Base-by-base conservation (phyloP, 2,797 vertebrate genomes). In the Syndactyla subalaris region DNA sequence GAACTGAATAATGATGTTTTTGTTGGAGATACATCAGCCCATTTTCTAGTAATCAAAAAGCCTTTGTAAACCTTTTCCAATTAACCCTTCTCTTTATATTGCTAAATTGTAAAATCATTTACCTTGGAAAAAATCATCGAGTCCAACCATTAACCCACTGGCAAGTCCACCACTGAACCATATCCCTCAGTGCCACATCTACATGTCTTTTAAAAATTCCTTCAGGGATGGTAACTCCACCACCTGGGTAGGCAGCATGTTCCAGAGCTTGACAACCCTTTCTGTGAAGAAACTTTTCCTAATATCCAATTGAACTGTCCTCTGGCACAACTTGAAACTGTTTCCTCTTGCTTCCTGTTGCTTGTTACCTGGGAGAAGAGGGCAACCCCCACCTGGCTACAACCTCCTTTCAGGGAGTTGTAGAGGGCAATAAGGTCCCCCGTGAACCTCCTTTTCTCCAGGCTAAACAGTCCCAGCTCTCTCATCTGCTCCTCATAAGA, bases 51-150 rank as follows among this genome's bases (percentile, higher is more conserved):
- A 57, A 77, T 85, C 74, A 92, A 79, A 92, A 80, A 68, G 43
- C 24, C 34, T 79, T 82, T 76, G 62, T 74, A 17, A n/a, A 32
- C 79, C 15, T 82, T 91, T 92, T 80, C 61, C 71, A 93, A 29
- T 89, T 93, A 93, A 82, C 67, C 67, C 65, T 93, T 90, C 19
- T 55, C 51, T 95, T 90, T 92, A 45, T 82, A 39, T 91, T 88
- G 41, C 55, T 89, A 77, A 94, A 63, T 88, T 23, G 71, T 11
- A 54, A 24, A 66, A 30, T 77, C 13, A 48, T 61, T 73, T 61
- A 54, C 9, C 22, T 66, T 72, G 52, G 30, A 46, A 66, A 77
- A 54, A 54, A 32, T 32, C 15, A 36, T 21, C 1, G 10, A 46
- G 17, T 34, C 23, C 32, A 66, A 10, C 34, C 23, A 34, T 66